These are phyloP conservation scores for Ramazzottius varieornatus DNA, from an alignment of 2,888 invertebrate species.

Conservation along the genomic window DNA sequence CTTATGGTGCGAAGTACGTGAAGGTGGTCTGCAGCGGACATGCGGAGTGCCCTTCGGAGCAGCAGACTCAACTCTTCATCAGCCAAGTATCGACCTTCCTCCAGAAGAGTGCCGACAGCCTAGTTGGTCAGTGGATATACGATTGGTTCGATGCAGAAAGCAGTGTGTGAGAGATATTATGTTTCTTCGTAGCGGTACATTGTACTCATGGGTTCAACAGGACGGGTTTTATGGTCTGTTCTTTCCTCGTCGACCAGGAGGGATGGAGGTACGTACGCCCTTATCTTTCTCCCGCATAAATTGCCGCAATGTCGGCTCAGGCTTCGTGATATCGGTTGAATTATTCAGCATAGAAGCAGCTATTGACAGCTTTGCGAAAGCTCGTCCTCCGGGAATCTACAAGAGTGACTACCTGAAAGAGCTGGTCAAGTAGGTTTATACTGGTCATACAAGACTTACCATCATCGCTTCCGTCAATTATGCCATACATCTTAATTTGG, in stretches of 20 bases:
- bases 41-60: slow-evolving; percentile 59
- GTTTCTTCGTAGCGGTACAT: slow-evolving; percentile 40
- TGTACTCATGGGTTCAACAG: slow-evolving; percentile 97
- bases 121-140: too few species aligned
- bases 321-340: too few species aligned
- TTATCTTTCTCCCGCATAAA: not conserved
- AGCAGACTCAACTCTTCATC: slow-evolving; percentile 61
- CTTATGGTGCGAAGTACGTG: slow-evolving; percentile 47
- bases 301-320: not conserved
- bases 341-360: slow-evolving; percentile 57
- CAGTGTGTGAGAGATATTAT: too few species aligned
- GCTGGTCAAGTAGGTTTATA: too few species aligned
- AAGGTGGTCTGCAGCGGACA: slow-evolving; percentile 46
- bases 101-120: slow-evolving; percentile 51
- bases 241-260: slow-evolving; percentile 59
- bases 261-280: slow-evolving; percentile 34
- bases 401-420: slow-evolving; percentile 80
- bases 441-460: too few species aligned
- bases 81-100: too few species aligned
- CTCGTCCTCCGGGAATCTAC: slow-evolving; percentile 80
- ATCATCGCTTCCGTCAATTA: too few species aligned
- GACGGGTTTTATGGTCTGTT: slow-evolving; percentile 75
- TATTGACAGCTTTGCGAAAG: slow-evolving; percentile 42
- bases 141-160: too few species aligned
- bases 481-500: too few species aligned